These are phyloP conservation scores for Dyspetes luteomarginatus DNA, from an alignment of 2,888 invertebrate species.

Conservation along the genomic window DNA sequence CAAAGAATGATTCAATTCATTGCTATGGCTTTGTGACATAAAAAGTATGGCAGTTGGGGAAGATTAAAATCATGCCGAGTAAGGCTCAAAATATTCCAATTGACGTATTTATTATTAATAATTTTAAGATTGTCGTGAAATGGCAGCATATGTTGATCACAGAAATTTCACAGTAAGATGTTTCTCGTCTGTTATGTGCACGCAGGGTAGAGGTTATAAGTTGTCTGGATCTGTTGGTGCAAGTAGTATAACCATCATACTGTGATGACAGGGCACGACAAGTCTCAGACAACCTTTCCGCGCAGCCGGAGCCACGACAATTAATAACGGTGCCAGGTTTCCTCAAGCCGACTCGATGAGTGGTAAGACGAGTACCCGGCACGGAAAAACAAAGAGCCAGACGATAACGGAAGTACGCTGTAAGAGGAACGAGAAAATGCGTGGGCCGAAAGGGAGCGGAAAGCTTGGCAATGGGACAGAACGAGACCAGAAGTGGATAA, in stretches of 20 bases:
- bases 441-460: slow-evolving; percentile 17
- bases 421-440: slow-evolving; percentile 20
- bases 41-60: too few relatives aligned
- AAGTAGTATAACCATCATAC: not conserved
- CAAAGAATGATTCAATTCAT: too few relatives aligned
- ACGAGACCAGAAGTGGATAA: slow-evolving; percentile 37
- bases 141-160: not conserved
- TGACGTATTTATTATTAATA: too few relatives aligned
- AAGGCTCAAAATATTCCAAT: too few relatives aligned
- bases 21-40: too few relatives aligned
- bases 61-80: too few relatives aligned
- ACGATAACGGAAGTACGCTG: slow-evolving; percentile 19
- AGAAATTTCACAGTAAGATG: too few relatives aligned
- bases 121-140: not conserved
- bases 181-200: not conserved
- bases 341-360: slow-evolving; percentile 6
- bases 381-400: slow-evolving; percentile 20
- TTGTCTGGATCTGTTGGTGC: not conserved
- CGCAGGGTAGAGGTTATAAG: not conserved
- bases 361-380: slow-evolving; percentile 14
- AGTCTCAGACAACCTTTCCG: slow-evolving; percentile 13
- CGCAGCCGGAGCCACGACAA: slow-evolving; percentile 13
- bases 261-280: slow-evolving; percentile 19
- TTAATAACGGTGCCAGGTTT: slow-evolving; percentile 42
- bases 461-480: slow-evolving; percentile 26